Conservation (phyloP, 1,140 invertebrate species). For the Drosophila dunni region DNA sequence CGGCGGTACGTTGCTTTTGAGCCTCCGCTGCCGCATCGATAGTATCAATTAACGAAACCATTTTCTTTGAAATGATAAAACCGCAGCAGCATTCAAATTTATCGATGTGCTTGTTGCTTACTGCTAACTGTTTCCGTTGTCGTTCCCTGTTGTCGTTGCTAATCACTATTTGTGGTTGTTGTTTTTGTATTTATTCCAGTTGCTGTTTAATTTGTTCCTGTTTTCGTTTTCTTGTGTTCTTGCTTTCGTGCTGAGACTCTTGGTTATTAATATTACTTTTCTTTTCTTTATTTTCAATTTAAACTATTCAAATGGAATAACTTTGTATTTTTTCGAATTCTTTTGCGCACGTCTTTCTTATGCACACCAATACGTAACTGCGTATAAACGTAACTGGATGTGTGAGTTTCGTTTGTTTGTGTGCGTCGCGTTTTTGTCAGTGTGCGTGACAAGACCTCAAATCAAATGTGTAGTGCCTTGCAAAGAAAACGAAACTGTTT, state of each 20-base stretch:
- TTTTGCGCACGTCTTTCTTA: conserved; percentile 52
- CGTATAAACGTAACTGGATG: conserved; percentile 35
- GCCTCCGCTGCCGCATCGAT: conserved; percentile 69
- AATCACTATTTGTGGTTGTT: conserved; percentile 30
- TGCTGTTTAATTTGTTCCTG: conserved; percentile 32
- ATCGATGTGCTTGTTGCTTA: conserved; percentile 18
- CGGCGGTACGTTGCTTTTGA: conserved; percentile 61
- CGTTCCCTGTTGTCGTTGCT: conserved; percentile 30
- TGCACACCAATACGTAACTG: conserved; percentile 55
- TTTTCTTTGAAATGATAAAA: conserved; percentile 68
- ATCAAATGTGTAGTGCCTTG: conserved; percentile 4
- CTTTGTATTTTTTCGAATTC: conserved; percentile 59
- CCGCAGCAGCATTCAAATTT: conserved; percentile 71
- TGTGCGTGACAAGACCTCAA: conserved; percentile 30
- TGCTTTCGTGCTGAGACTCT: conserved; percentile 64
- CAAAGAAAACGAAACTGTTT: conserved; percentile 21
- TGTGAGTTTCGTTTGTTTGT: conserved; percentile 19
- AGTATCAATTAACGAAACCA: conserved; percentile 79
- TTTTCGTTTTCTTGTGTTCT: conserved; percentile 25
- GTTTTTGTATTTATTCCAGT: conserved; percentile 27
- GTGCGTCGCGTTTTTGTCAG: conserved; percentile 13
- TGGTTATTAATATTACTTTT: conserved; percentile 37
- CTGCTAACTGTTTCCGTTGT: conserved; percentile 14
- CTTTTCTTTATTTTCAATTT: conserved; percentile 16
- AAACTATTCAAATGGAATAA: conserved; percentile 28